Evolutionary conservation across 1,140 invertebrate species (phyloP).

Genomic region (Drosophila virilis): DNA sequence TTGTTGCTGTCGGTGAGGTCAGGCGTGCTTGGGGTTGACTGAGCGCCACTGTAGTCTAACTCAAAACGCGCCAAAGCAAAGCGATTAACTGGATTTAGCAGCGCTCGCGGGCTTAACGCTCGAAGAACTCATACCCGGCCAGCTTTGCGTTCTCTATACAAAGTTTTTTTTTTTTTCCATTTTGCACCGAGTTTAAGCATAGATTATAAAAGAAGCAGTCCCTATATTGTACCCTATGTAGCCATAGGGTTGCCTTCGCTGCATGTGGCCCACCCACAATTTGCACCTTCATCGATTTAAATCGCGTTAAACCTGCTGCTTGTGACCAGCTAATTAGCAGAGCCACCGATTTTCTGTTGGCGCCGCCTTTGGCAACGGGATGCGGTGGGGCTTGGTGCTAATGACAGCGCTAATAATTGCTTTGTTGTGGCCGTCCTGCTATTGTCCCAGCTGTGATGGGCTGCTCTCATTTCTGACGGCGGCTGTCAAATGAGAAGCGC

Average conservation of each 20-base stretch:
- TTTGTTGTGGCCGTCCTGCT: constrained; percentile 46
- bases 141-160: constrained; percentile 13
- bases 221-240: not conserved
- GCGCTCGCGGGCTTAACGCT: constrained; percentile 3
- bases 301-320: constrained; percentile 38
- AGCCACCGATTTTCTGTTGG: constrained; percentile 18
- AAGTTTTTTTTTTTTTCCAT: constrained; percentile 18
- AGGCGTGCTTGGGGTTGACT: constrained; percentile 5
- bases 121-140: not conserved
- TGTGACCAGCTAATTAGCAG: constrained; percentile 59
- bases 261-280: too few species aligned
- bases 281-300: constrained; percentile 26
- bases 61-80: constrained; percentile 35
- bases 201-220: not conserved
- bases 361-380: not conserved
- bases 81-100: constrained; percentile 43
- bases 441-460: constrained; percentile 16
- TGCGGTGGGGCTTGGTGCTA: constrained; percentile 40
- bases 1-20: not conserved
- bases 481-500: not conserved
- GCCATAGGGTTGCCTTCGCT: not conserved
- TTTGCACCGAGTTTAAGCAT: not conserved
- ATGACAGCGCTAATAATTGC: constrained; percentile 70
- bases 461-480: constrained; percentile 10
- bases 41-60: constrained; percentile 18